These are phyloP conservation scores for Mohoua ochrocephala DNA, from an alignment of 2,113 vertebrate species.

Conservation along the genomic window DNA sequence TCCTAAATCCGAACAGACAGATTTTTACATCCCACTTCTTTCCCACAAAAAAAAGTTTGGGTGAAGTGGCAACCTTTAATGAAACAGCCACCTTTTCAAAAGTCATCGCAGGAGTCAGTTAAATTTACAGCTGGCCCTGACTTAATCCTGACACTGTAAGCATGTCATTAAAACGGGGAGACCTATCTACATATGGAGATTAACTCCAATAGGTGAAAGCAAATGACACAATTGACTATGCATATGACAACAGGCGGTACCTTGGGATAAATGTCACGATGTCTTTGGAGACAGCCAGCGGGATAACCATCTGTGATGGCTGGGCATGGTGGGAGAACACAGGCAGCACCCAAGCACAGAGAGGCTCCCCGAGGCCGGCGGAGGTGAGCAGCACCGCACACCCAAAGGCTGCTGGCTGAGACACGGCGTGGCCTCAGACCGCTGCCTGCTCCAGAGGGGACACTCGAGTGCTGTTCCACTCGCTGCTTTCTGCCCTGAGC, in stretches of 20 bases:
- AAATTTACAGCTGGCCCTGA: neutral
- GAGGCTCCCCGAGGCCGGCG: fast-evolving
- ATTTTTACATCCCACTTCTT: neutral
- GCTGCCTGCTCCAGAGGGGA: neutral
- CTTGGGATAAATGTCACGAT: neutral
- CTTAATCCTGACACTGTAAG: neutral
- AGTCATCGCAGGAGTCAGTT: neutral
- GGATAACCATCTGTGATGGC: neutral
- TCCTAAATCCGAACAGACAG: neutral
- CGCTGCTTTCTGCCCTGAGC: neutral
- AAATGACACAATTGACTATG: neutral
- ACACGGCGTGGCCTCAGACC: neutral
- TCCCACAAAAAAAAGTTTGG: neutral
- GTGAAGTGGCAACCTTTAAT: neutral
- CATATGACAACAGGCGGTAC: neutral
- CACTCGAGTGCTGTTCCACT: neutral
- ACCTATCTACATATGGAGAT: neutral
- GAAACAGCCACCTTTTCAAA: neutral
- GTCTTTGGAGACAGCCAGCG: neutral
- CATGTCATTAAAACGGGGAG: neutral
- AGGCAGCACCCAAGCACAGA: neutral
- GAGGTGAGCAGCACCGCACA: neutral
- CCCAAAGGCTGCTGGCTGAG: neutral
- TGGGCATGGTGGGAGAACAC: neutral
- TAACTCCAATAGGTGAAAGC: neutral